Base-by-base conservation (phyloP, 2,113 vertebrate species). In the Hiodon alosoides region DNA sequence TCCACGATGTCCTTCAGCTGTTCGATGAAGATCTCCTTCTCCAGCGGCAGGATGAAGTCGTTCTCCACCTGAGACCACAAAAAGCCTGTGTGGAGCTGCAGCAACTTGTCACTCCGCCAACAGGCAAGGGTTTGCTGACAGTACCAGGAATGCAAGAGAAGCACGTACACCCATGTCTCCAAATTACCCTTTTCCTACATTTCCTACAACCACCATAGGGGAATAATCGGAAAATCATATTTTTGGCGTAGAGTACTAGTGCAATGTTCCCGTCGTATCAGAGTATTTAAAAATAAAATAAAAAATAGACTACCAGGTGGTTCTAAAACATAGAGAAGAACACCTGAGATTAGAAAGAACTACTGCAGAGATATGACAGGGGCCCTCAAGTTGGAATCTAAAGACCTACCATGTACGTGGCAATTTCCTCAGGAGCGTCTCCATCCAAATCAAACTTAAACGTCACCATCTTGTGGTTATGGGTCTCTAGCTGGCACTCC, bases 401-500 rank as follows among this genome's bases (percentile, higher is more conserved):
- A 47, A 47, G 9, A 17, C 65, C 11, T 92, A 99, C 97, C 97
- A 99, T 99, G 82, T 98, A 98, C 58, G 93, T 85, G 77, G 97
- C 96, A 79, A 99, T 99, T 87, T 99, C 97, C 81, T 98, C 95
- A 7, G 97, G 97, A 85, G 98, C 98, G 84, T 99, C 97, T 59
- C 96, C 97, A 89, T 99, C 97, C 84, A 98, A 89, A 84, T 98
- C 96, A 86, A 99, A 99, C 86, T 91, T 96, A 87, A 99, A 99
- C 72, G 97, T 99, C 85, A 99, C 97, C 97, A 98, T 99, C 90
- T 99, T 98, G 79, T 94, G 91, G 89, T 99, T 99, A 85, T 99
- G 97, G 0, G 97, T 99, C 89, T 98, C 97, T 48, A 99, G 90
- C 60, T 99, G 97, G 83, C 97, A 99, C 82, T 99, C 97, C 78